Evolutionary conservation across 2,797 vertebrate species (phyloP), one percentile per base, ranked within the genome.

Genomic region (Typhlichthys eigenmanni): DNA sequence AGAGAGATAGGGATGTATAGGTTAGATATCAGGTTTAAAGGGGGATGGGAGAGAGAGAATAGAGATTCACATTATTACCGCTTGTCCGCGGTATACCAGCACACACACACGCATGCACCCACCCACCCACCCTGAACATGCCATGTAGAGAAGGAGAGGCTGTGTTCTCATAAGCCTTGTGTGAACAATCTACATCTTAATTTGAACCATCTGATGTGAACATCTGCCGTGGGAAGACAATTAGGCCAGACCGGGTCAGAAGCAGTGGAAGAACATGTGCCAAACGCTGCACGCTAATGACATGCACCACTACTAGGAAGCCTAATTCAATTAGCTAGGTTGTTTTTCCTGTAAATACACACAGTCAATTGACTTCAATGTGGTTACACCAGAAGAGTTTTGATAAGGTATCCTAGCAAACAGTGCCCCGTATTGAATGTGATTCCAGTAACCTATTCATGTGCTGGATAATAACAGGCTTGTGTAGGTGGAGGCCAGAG

Each of bases 191-290:
- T 87, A 62, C n/a, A 17, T 60, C 76, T 80, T 93, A 90, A 93
- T 91, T 74, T 64, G 71, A 91, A 92, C 85, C 90, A 93, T 91
- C 89, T 93, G 91, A 92, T 90, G 76, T 84, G 78, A 87, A 87
- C 89, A 91, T 92, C 88, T 89, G 88, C 82, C 81, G 80, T 81
- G 85, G 79, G 85, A 87, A 89, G 84, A 79, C 85, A 89, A 91
- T 90, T 87, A 88, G 69, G 61, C 68, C 73, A 79, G 82, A 58
- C 52, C 24, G 24, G 57, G 79, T 80, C 80, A 57, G 67, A 79
- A 75, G 63, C 46, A 43, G 66, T 70, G 67, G 76, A 74, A 76
- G 77, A 80, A 75, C 72, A 70, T 69, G 71, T 60, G 63, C 62
- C 62, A 16, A 64, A 62, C 4, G 46, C 55, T 61, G n/a, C 59